Evolutionary conservation across 2,113 vertebrate species (phyloP), one percentile per base, ranked within the genome.

Genomic region (Cryptomyrus ogoouensis): DNA sequence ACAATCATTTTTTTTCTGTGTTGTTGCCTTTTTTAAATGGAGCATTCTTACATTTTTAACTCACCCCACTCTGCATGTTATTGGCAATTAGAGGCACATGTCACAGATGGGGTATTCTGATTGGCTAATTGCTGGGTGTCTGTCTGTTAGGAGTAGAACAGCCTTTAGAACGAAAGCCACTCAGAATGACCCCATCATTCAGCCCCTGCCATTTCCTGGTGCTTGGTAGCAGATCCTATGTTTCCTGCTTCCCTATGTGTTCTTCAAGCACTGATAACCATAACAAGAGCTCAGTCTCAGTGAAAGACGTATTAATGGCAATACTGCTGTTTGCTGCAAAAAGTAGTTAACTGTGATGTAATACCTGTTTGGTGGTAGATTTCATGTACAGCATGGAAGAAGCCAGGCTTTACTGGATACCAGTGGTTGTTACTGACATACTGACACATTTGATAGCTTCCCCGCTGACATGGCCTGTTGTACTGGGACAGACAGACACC

Each of bases 91-190:
- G 74, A 92, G 58, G 85, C 39, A 90, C 53, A 83, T 50, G 89
- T 12, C 91, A 88, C 91, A 90, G 91, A 87, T 66, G 83, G 88
- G 80, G 77, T 92, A 93, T 97, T 96, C 95, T 96, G 94, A 95
- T 97, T 94, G 96, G 96, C 96, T 97, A 95, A 95, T 94, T 94
- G 92, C 94, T 91, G 95, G 94, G 91, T 89, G 87, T 53, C 39
- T 90, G 92, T 53, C 35, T 62, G 21, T 21, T 88, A n/a, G 87
- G 88, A 90, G 91, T 93, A 88, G 91, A 92, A 91, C 88, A 91
- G 92, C 92, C 89, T 44, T 56, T 92, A 58, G 88, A 88, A 93
- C 3, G 10, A 91, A 91, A 94, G 96, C 96, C 95, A 92, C 94
- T 95, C 96, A 96, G 94, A 97, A 96, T 93, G 89, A 88, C 91